Evolutionary conservation across 2,113 vertebrate species (phyloP).

Genomic region (Tachysurus fulvidraco): DNA sequence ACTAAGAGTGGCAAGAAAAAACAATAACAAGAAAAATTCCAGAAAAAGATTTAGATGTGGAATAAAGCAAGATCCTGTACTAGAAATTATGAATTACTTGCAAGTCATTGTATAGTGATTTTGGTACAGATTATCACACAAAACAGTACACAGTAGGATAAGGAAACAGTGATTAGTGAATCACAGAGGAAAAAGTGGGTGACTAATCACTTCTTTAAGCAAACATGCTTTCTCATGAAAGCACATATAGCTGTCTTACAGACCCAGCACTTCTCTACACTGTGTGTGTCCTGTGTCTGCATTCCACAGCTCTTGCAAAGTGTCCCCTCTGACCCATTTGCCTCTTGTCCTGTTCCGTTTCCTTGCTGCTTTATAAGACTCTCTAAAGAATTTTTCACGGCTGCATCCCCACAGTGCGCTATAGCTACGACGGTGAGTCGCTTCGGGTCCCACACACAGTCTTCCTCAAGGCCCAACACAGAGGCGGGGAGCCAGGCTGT

Average conservation of each 20-base stretch:
- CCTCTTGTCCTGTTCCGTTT: background rate
- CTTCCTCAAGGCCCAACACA: constrained; percentile 45
- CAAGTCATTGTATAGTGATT: background rate
- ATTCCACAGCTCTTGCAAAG: constrained; percentile 51
- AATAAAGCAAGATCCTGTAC: background rate
- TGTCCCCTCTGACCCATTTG: background rate
- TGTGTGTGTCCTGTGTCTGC: constrained; percentile 36
- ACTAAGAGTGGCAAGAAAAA: background rate
- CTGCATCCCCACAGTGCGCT: constrained; percentile 49
- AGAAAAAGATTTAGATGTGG: background rate
- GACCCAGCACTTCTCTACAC: constrained; percentile 54
- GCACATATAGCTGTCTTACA: constrained; percentile 55
- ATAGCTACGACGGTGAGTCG: constrained; percentile 54
- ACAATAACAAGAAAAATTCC: background rate
- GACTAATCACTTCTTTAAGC: constrained; percentile 14
- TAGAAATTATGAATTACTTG: background rate
- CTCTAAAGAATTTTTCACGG: constrained; percentile 46
- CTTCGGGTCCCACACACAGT: constrained; percentile 60
- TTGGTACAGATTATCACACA: background rate
- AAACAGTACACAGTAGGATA: background rate
- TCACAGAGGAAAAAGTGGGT: background rate
- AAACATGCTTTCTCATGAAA: constrained; percentile 59
- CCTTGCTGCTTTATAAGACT: constrained; percentile 49
- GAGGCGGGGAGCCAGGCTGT: constrained; percentile 59
- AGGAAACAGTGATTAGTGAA: background rate